Base-by-base conservation (phyloP, 2,888 invertebrate species). In the Melipona beecheii region DNA sequence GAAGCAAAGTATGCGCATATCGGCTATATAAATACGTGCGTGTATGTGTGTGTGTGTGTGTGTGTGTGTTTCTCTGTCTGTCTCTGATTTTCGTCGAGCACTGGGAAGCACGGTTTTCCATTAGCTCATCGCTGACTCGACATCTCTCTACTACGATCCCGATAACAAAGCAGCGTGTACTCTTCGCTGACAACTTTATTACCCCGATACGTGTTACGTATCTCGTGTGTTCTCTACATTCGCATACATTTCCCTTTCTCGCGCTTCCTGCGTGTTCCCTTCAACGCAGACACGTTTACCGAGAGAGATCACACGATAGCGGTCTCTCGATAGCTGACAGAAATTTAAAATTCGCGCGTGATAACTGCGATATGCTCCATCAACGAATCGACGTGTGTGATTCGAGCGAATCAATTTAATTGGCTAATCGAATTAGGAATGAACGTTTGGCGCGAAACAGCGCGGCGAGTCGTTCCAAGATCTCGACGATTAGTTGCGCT, bases 1-100 rank as follows among this genome's bases (percentile, higher is more conserved):
- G 65, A 89, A 89, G 89, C 89, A 86, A 86, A 75, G 66, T 83
- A 84, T 77, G 72, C 81, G 85, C 76, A 73, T 78, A 71, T 83
- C 64, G 78, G 79, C 75, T 78, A 79, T 84, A 72, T 72, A 43
- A 21, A 50, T 75, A 11, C 43, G 0, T 1, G 43, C 43, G 9
- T 1, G 9, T 2, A 11, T 1, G 43, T 1, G 0, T 1, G 43
- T 11, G 43, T 9, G 43, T 9, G 43, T 9, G 43, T 43, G 43
- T 43, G 11, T 36, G 36, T 9, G 0, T 36, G 36, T 5, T 0
- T 5, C 5, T 5, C 4, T 5, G 36, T 77, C 66, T 75, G 78
- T 52, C 73, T 74, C 54, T 21, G 56, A 80, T 81, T 52, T 79
- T 54, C 78, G 69, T 78, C 78, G 77, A 69, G 75, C 80, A 69